A percentile compares a stretch with the other conserved stretches of the same genome.
These are phyloP conservation scores for Limonius californicus DNA, from an alignment of 1,140 invertebrate species.

Conservation along the genomic window DNA sequence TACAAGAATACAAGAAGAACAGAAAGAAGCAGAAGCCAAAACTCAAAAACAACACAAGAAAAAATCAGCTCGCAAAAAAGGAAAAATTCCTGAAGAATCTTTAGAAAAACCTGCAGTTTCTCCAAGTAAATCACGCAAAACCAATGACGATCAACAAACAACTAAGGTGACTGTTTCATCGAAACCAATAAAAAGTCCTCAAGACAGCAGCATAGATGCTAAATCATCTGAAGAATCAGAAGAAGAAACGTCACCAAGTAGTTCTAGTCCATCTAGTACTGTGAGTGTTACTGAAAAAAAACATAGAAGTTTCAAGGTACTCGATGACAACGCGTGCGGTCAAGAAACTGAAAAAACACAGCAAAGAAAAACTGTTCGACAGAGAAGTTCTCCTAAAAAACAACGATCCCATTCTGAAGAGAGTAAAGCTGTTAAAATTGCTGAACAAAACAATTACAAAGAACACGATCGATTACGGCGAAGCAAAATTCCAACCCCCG, in stretches of 20 bases:
- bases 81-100: constrained; percentile 33
- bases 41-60: constrained; percentile 28
- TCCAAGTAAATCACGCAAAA: constrained; percentile 21
- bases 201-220: constrained; percentile 24
- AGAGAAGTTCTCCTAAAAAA: constrained; percentile 1
- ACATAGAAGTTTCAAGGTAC: constrained; percentile 40
- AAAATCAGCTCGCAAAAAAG: background rate
- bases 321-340: constrained; percentile 24
- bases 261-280: constrained; percentile 11
- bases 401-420: constrained; percentile 34
- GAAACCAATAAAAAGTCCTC: constrained; percentile 27
- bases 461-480: background rate
- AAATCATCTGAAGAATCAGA: constrained; percentile 21
- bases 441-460: constrained; percentile 8
- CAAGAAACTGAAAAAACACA: constrained; percentile 7
- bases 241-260: background rate
- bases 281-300: constrained; percentile 16
- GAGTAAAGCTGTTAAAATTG: constrained; percentile 20
- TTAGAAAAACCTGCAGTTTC: constrained; percentile 37
- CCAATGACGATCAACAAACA: constrained; percentile 7
- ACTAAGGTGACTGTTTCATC: background rate
- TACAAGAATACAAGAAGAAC: constrained; percentile 22
- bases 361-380: constrained; percentile 1
- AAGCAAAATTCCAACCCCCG: constrained; percentile 40
- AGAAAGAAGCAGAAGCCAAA: constrained; percentile 25